A percentile compares a stretch with the other conserved stretches of the same genome.
These are phyloP conservation scores for Philypnodon macrostomus DNA, from an alignment of 2,797 vertebrate species.

Conservation along the genomic window DNA sequence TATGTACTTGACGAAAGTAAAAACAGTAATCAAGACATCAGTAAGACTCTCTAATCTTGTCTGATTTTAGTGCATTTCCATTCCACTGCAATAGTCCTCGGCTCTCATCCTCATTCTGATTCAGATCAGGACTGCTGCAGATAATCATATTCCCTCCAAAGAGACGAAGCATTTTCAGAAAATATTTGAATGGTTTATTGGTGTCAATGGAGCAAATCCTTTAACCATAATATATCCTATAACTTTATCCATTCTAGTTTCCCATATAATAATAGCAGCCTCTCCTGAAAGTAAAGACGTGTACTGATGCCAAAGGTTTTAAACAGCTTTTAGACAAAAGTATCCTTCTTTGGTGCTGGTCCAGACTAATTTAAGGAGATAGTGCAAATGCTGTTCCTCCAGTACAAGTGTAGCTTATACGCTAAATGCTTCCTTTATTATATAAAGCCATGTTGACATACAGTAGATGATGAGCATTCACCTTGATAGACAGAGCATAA, in stretches of 20 bases:
- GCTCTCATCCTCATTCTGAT: slow-evolving; percentile 49
- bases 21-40: slow-evolving; percentile 21
- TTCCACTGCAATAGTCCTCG: slow-evolving; percentile 1
- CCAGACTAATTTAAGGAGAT: slow-evolving; percentile 7
- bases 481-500: not conserved
- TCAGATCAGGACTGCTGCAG: slow-evolving; percentile 36
- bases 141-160: slow-evolving; percentile 46
- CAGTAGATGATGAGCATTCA: not conserved
- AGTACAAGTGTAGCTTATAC: slow-evolving; percentile 1
- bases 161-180: slow-evolving; percentile 41
- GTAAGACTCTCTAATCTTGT: slow-evolving; percentile 5
- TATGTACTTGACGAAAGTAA: too few relatives aligned
- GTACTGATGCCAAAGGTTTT: slow-evolving; percentile 28
- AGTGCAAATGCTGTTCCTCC: slow-evolving; percentile 16
- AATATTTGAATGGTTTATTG: slow-evolving; percentile 49
- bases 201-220: slow-evolving; percentile 54
- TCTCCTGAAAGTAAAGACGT: slow-evolving; percentile 29
- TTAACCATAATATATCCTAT: slow-evolving; percentile 48
- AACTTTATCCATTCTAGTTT: slow-evolving; percentile 31
- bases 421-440: not conserved
- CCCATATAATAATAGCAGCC: slow-evolving; percentile 36
- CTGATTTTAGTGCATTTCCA: slow-evolving; percentile 23
- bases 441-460: not conserved
- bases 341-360: slow-evolving; percentile 15
- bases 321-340: slow-evolving; percentile 34